These are phyloP conservation scores for Cataglyphis rosenhaueri DNA, from an alignment of 2,888 invertebrate species.

Conservation along the genomic window DNA sequence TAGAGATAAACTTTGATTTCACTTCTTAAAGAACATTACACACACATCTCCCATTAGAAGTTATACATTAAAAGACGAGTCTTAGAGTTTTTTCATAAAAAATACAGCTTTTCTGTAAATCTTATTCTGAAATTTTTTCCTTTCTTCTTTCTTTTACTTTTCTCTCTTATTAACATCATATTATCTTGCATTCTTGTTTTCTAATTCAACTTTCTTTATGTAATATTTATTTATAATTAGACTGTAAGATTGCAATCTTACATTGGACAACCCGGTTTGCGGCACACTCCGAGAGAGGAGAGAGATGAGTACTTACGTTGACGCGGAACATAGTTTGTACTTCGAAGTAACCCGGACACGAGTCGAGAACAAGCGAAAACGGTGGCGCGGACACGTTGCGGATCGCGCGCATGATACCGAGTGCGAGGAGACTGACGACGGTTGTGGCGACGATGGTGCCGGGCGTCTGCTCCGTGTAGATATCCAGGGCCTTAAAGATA, in stretches of 20 bases:
- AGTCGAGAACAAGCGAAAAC: conserved; percentile 91
- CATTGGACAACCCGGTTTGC: not conserved
- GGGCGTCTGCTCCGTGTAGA: conserved; percentile 88
- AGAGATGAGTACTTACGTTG: conserved; percentile 88
- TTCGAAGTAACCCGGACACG: conserved; percentile 92
- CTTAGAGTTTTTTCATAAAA: not conserved
- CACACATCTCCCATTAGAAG: not conserved
- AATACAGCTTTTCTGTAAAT: not conserved
- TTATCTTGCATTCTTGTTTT: not conserved
- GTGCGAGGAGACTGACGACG: conserved; percentile 89
- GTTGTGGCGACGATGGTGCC: conserved; percentile 89
- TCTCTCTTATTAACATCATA: not conserved
- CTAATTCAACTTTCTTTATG: not conserved
- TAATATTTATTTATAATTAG: not conserved
- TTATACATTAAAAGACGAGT: too few species aligned
- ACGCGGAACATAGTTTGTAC: conserved; percentile 94
- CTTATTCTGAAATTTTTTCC: not conserved
- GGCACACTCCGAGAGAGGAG: not conserved
- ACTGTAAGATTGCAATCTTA: not conserved
- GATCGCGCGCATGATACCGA: conserved; percentile 90
- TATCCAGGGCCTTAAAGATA: conserved; percentile 92
- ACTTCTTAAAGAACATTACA: not conserved
- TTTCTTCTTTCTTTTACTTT: not conserved
- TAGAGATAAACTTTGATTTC: not conserved
- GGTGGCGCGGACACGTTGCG: conserved; percentile 94